Conservation (phyloP, 2,797 vertebrate species). For the Rhadinocentrus ornatus region DNA sequence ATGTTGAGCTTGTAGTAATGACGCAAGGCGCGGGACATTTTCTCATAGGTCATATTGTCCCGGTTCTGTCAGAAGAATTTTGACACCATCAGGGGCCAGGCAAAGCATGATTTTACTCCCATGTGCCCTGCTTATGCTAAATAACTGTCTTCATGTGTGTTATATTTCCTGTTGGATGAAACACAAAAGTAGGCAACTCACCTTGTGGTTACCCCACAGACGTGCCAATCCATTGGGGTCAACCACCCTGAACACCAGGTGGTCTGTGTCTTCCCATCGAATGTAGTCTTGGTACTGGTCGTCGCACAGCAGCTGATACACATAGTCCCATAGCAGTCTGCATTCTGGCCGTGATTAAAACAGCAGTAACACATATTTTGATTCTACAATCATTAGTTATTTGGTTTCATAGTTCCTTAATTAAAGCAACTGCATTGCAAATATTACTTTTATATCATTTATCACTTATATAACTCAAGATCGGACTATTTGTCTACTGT, state of each 20-base stretch:
- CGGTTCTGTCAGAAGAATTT: slow-evolving; percentile 82
- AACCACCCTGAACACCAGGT: slow-evolving; percentile 87
- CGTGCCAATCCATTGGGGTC: slow-evolving; percentile 90
- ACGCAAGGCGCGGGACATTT: slow-evolving; percentile 92
- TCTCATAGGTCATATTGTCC: slow-evolving; percentile 95
- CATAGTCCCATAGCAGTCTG: slow-evolving; percentile 91
- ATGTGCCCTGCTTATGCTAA: neutral
- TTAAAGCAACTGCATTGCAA: neutral
- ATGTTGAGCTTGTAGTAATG: slow-evolving; percentile 97
- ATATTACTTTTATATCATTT: neutral
- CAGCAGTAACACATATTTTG: neutral
- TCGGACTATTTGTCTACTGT: neutral
- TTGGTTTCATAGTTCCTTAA: neutral
- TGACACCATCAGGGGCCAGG: neutral
- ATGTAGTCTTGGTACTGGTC: slow-evolving; percentile 88
- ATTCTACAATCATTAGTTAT: neutral
- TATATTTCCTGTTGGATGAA: slow-evolving; percentile 46
- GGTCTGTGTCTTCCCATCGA: slow-evolving; percentile 87
- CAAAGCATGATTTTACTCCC: neutral
- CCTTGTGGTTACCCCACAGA: slow-evolving; percentile 97
- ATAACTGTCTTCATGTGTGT: neutral
- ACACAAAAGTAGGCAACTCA: slow-evolving; percentile 49
- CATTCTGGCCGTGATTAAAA: slow-evolving; percentile 81
- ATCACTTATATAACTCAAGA: neutral
- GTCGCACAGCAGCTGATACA: slow-evolving; percentile 90